Evolutionary conservation across 2,113 vertebrate species (phyloP).

Genomic region (Hypocryptadius cinnamomeus): DNA sequence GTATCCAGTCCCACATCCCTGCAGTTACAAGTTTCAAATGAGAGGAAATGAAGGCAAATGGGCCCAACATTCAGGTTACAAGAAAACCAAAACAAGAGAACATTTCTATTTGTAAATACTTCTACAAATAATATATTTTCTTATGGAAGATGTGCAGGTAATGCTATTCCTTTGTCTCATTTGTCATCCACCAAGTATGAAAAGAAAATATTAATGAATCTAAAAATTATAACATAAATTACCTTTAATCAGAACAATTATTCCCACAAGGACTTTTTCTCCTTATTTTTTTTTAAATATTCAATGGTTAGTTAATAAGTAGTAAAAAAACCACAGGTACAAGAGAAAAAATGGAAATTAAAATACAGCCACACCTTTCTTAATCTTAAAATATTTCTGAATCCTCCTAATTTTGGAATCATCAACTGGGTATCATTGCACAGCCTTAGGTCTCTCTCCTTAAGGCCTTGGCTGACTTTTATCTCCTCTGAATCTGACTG

Average conservation of each 20-base stretch:
- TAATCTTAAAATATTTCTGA: background rate
- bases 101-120: background rate
- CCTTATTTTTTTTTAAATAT: background rate
- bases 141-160: background rate
- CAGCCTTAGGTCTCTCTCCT: background rate
- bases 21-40: background rate
- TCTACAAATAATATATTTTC: background rate
- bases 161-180: background rate
- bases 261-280: background rate
- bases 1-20: background rate
- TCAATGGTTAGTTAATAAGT: background rate
- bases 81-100: background rate
- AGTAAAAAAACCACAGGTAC: background rate
- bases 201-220: background rate
- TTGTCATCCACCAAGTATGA: background rate
- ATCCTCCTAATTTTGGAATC: background rate
- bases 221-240: background rate
- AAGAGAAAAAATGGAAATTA: background rate
- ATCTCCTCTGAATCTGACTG: background rate
- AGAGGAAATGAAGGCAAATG: background rate
- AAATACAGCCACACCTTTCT: background rate
- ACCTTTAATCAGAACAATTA: background rate
- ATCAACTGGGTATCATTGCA: background rate
- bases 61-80: background rate
- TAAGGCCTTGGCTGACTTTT: background rate